Conservation (phyloP, 1,140 invertebrate species). For the Periplaneta americana region DNA sequence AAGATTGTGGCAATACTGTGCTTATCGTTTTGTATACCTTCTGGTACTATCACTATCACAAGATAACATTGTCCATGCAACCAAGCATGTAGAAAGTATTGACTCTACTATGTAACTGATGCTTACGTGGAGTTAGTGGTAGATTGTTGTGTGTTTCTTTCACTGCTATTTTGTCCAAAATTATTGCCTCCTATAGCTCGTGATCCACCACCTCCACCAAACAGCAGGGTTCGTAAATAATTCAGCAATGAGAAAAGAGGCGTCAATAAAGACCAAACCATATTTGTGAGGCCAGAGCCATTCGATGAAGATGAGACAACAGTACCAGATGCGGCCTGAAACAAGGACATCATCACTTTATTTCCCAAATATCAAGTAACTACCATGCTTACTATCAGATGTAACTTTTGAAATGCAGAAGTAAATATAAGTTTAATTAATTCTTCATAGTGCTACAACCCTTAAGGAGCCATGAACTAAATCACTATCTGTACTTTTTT, state of each 20-base stretch:
- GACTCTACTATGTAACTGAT: background rate
- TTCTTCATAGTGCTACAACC: too few relatives aligned
- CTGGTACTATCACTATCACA: too few relatives aligned
- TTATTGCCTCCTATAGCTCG: background rate
- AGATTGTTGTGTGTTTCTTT: background rate
- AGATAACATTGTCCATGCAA: too few relatives aligned
- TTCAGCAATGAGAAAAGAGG: conserved; percentile 39
- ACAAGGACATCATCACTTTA: background rate
- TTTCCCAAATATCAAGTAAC: too few relatives aligned
- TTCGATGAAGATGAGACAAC: background rate
- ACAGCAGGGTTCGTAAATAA: conserved; percentile 35
- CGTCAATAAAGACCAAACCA: conserved; percentile 35
- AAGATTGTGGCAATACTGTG: too few relatives aligned
- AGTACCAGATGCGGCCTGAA: conserved; percentile 23
- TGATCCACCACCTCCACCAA: conserved; percentile 1
- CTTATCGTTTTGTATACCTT: too few relatives aligned
- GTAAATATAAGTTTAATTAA: too few relatives aligned
- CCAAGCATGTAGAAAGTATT: too few relatives aligned
- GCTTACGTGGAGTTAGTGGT: background rate
- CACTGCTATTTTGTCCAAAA: background rate
- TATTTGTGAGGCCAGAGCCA: background rate
- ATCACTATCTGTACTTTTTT: too few relatives aligned
- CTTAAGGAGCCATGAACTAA: too few relatives aligned
- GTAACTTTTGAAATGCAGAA: too few relatives aligned
- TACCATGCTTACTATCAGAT: too few relatives aligned